Conservation (phyloP, 1,140 invertebrate species). For the Drosophila kikkawai region DNA sequence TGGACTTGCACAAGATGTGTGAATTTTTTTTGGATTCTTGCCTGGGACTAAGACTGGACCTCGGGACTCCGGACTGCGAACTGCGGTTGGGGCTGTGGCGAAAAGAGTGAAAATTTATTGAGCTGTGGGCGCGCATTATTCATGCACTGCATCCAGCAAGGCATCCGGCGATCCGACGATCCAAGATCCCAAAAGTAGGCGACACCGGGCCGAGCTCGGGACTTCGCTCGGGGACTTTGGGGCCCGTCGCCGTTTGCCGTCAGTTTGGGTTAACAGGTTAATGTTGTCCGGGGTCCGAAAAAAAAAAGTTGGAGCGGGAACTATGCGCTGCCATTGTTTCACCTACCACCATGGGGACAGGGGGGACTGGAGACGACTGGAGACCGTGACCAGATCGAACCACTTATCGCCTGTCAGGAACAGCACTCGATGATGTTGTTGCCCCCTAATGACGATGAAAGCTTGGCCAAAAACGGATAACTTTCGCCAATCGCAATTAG, state of each 20-base stretch:
- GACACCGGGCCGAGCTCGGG: slow-evolving; percentile 56
- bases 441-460: slow-evolving; percentile 48
- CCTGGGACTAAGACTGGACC: slow-evolving; percentile 35
- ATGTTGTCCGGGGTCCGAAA: slow-evolving; percentile 70
- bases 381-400: slow-evolving; percentile 54
- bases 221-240: slow-evolving; percentile 63
- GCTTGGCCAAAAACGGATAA: slow-evolving; percentile 40
- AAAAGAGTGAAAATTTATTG: slow-evolving; percentile 84
- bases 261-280: slow-evolving; percentile 84
- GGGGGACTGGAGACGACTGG: slow-evolving; percentile 25
- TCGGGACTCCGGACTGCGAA: slow-evolving; percentile 16
- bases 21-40: slow-evolving; percentile 63
- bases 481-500: slow-evolving; percentile 50
- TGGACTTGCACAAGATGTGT: slow-evolving; percentile 68
- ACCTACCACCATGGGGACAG: slow-evolving; percentile 10
- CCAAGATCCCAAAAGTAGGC: slow-evolving; percentile 68
- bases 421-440: slow-evolving; percentile 72
- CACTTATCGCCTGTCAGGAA: slow-evolving; percentile 78
- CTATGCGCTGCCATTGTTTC: slow-evolving; percentile 77
- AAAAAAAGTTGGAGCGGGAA: slow-evolving; percentile 19
- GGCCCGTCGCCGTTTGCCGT: slow-evolving; percentile 54
- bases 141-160: slow-evolving; percentile 69
- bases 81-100: slow-evolving; percentile 61
- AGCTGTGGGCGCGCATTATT: slow-evolving; percentile 84
- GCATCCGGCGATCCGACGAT: slow-evolving; percentile 21